These are phyloP conservation scores for Gymnocypris eckloni DNA, from an alignment of 2,797 vertebrate genomes.

Conservation along the genomic window DNA sequence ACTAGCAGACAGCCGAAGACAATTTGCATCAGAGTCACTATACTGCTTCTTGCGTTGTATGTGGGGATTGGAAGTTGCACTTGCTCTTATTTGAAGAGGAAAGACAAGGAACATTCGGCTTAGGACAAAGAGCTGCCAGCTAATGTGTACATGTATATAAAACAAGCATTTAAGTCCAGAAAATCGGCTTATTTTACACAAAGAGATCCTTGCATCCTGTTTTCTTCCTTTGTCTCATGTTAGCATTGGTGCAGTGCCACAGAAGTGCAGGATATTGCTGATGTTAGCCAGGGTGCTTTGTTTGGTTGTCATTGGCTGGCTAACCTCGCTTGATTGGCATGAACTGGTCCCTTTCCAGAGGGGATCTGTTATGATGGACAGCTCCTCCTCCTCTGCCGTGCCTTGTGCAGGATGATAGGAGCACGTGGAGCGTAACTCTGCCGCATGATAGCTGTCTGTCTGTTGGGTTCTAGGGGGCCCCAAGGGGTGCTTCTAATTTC, in stretches of 20 bases:
- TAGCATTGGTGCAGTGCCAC: slow-evolving; percentile 12
- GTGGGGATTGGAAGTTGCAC: slow-evolving; percentile 1
- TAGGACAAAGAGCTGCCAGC: slow-evolving; percentile 17
- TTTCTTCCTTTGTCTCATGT: slow-evolving; percentile 2
- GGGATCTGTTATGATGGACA: slow-evolving; percentile 51
- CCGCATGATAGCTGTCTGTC: slow-evolving; percentile 49
- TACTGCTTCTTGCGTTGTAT: not conserved
- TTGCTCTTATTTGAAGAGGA: not conserved
- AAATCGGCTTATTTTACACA: slow-evolving; percentile 27
- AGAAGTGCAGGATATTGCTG: slow-evolving; percentile 6
- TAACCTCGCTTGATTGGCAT: slow-evolving; percentile 37
- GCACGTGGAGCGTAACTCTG: slow-evolving; percentile 31
- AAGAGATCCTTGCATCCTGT: slow-evolving; percentile 21
- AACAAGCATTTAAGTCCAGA: slow-evolving; percentile 13
- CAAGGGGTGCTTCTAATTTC: slow-evolving; percentile 34
- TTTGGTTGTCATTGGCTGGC: slow-evolving; percentile 27
- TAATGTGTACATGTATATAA: not conserved
- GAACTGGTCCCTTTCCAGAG: slow-evolving; percentile 19
- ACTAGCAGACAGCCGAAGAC: slow-evolving; percentile 64
- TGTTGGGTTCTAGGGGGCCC: slow-evolving; percentile 39
- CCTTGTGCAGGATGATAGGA: slow-evolving; percentile 42
- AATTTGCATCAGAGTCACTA: slow-evolving; percentile 35
- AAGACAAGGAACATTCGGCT: not conserved
- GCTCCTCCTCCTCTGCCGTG: slow-evolving; percentile 28
- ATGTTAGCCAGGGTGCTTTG: not conserved